Conservation (phyloP, 2,797 vertebrate species). For the Sphaeramia orbicularis region DNA sequence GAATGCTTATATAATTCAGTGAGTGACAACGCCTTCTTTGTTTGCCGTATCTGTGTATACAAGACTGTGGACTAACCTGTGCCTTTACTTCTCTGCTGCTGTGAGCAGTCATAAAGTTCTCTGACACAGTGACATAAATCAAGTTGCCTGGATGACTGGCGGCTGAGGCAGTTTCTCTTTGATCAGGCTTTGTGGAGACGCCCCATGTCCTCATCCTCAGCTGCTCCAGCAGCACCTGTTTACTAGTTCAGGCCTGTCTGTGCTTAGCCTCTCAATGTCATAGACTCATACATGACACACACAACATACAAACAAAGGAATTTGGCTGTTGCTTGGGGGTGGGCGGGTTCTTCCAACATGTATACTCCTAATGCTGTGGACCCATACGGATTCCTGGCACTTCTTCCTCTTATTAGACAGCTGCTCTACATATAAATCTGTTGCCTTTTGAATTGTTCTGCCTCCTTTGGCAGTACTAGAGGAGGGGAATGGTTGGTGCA, state of each 20-base stretch:
- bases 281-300: constrained; percentile 63
- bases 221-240: constrained; percentile 84
- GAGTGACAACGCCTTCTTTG: constrained; percentile 12
- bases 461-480: constrained; percentile 29
- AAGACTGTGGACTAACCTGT: constrained; percentile 24
- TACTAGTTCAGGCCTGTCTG: constrained; percentile 84
- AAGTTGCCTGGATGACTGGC: constrained; percentile 76
- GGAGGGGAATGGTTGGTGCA: constrained; percentile 27
- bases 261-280: constrained; percentile 67
- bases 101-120: constrained; percentile 67
- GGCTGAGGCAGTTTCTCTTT: constrained; percentile 79
- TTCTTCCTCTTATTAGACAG: constrained; percentile 46
- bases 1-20: constrained; percentile 5
- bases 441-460: constrained; percentile 32
- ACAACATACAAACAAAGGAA: constrained; percentile 72
- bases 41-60: not conserved
- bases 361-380: constrained; percentile 35
- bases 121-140: constrained; percentile 82
- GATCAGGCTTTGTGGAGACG: constrained; percentile 81
- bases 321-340: constrained; percentile 44
- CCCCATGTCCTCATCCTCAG: constrained; percentile 83
- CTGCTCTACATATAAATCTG: constrained; percentile 48
- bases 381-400: constrained; percentile 29
- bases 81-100: constrained; percentile 54
- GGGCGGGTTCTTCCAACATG: constrained; percentile 36